Base-by-base conservation (phyloP, 2,113 vertebrate species). In the Tautogolabrus adspersus region DNA sequence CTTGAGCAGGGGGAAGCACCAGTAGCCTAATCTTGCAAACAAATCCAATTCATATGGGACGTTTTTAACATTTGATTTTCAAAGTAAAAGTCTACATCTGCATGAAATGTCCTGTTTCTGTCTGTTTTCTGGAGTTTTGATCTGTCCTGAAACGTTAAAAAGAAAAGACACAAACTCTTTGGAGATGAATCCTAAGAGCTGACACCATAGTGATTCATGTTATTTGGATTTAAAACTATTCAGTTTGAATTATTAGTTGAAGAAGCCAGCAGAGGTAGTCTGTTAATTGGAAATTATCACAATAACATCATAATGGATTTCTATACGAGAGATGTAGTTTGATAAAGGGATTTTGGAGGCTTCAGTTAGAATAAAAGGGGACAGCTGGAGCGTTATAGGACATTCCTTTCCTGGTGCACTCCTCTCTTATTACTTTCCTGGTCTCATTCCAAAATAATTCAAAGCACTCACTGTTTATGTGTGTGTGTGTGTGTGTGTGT, bases 371-470 rank as follows among this genome's bases (percentile, higher is more conserved):
- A 0, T 44, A 58, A 74, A 65, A 22, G 37, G 16, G 5, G 44
- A 66, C 77, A 81, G 81, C 81, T 74, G 75, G 54, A 8, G 57
- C 56, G 30, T 54, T 19, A 44, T 49, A 68, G 67, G 70, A 77
- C n/a, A 56, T 46, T 80, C 66, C 74, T 67, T 13, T 59, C 19
- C 56, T 44, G 0, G 1, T 63, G 16, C 22, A 16, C 21, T 16
- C 51, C 21, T 16, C 51, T 15, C 22, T 26, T 23, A 16, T 59
- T 10, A 46, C 46, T 15, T 23, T 65, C 16, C 46, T 71, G 77
- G 59, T 72, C 12, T 67, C 62, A 66, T 64, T 72, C 73, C 47
- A 80, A 13, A 23, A 84, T 77, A 90, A 90, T 83, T 49, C 72
- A 66, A 85, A n/a, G 22, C 66, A 77, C n/a, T 75, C n/a, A 0